phyloP scores from a whole-genome alignment of 30 jellyfish, hydroid and myxozoan species.

The Phacellophora camtschatica region DNA sequence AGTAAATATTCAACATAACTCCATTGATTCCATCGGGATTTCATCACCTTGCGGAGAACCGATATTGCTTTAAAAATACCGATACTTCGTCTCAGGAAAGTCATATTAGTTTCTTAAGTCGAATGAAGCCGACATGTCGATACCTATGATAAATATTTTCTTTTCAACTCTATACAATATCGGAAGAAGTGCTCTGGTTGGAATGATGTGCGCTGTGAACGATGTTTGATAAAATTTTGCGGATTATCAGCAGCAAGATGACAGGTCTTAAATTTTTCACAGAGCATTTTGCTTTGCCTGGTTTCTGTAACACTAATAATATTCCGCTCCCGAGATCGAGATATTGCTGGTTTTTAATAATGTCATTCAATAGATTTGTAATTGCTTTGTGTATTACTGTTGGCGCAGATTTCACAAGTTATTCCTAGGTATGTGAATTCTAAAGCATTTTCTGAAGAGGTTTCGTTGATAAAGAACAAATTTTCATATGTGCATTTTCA shows the following conservation, averaged over 20 bases:
- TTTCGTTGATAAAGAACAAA: too few species aligned
- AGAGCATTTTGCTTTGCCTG: conserved; percentile 62
- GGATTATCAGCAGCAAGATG: conserved; percentile 39
- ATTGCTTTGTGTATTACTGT: conserved; percentile 17
- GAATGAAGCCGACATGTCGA: conserved; percentile 49
- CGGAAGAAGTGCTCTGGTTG: conserved; percentile 54
- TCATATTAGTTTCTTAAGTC: conserved; percentile 38
- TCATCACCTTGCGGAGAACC: conserved; percentile 66
- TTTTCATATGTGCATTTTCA: too few species aligned
- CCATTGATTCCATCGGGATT: conserved; percentile 46
- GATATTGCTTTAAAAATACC: conserved; percentile 22
- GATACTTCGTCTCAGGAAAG: conserved; percentile 16
- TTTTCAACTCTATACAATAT: conserved; percentile 45
- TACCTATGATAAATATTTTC: conserved; percentile 26
- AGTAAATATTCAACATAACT: background rate
- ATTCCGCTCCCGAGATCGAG: conserved; percentile 42
- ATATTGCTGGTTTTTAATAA: conserved; percentile 18
- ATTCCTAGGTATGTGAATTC: too few species aligned
- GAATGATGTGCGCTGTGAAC: conserved; percentile 55
- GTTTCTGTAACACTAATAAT: conserved; percentile 53
- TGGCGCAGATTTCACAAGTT: conserved; percentile 27
- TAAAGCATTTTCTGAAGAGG: too few species aligned
- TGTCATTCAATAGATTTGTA: conserved; percentile 21
- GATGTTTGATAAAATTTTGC: conserved; percentile 49
- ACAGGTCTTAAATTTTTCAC: conserved; percentile 52